phyloP scores from a whole-genome alignment of 2,888 invertebrate species.

The Parnassius orleans region DNA sequence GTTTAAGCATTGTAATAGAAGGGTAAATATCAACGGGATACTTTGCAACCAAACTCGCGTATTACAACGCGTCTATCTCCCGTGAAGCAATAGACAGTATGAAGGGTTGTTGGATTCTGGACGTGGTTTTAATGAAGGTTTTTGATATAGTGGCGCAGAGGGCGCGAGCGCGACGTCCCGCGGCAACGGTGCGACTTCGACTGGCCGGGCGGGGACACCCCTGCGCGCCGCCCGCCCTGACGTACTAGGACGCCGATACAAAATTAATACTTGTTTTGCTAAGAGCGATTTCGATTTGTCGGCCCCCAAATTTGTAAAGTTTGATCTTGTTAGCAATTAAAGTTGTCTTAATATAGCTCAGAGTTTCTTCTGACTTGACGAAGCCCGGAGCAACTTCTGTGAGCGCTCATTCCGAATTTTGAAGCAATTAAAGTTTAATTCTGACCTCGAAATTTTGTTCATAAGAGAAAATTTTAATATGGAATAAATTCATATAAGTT shows the following conservation, averaged over 20 bases:
- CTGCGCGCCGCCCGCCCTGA: slow-evolving; percentile 54
- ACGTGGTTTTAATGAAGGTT: slow-evolving; percentile 51
- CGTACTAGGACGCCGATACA: slow-evolving; percentile 66
- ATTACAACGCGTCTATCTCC: slow-evolving; percentile 17
- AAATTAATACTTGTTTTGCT: slow-evolving; percentile 80
- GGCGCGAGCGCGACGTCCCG: slow-evolving; percentile 45
- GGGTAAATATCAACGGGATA: slow-evolving; percentile 33
- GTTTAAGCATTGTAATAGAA: slow-evolving; percentile 33
- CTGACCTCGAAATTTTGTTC: not conserved
- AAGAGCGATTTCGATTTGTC: slow-evolving; percentile 80
- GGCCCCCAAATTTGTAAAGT: slow-evolving; percentile 75
- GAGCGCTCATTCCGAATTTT: slow-evolving; percentile 13
- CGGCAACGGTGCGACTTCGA: slow-evolving; percentile 58
- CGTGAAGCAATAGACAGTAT: slow-evolving; percentile 25
- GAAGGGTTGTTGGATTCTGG: slow-evolving; percentile 33
- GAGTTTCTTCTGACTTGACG: slow-evolving; percentile 30
- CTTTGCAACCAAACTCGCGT: slow-evolving; percentile 24
- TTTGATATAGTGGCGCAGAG: slow-evolving; percentile 39
- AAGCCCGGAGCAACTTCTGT: slow-evolving; percentile 30
- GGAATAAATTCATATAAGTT: too few species aligned
- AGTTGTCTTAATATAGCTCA: slow-evolving; percentile 44
- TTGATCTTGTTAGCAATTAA: slow-evolving; percentile 78
- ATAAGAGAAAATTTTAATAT: too few species aligned
- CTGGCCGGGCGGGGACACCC: slow-evolving; percentile 68
- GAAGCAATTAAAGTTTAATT: slow-evolving; percentile 24